Percentiles rank a stretch among this genome's conserved stretches.
Conservation (phyloP, 1,140 invertebrate species). For the Phymastichus coffea region DNA sequence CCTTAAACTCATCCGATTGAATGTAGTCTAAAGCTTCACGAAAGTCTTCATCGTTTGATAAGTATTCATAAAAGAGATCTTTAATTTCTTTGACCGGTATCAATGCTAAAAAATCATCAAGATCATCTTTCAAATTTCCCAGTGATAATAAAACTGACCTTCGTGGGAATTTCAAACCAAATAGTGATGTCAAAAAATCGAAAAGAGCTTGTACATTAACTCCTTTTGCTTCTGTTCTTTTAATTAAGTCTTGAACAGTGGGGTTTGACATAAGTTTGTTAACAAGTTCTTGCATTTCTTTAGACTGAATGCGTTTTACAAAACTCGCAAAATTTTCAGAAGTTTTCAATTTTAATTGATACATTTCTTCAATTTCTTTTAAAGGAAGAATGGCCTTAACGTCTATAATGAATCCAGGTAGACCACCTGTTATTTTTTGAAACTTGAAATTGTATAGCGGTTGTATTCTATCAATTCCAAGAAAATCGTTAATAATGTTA, state of each 20-base stretch:
- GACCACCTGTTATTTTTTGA: constrained; percentile 19
- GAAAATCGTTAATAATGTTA: constrained; percentile 31
- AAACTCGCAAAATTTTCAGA: constrained; percentile 3
- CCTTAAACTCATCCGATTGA: constrained; percentile 28
- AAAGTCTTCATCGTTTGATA: constrained; percentile 34
- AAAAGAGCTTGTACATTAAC: constrained; percentile 33
- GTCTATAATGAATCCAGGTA: constrained; percentile 33
- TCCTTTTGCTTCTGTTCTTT: constrained; percentile 29
- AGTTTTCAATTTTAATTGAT: constrained; percentile 32
- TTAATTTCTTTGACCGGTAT: constrained; percentile 26
- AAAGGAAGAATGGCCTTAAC: constrained; percentile 32
- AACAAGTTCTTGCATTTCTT: constrained; percentile 30
- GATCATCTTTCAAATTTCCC: constrained; percentile 20
- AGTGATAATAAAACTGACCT: no score
- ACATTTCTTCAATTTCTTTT: constrained; percentile 32
- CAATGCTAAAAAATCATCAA: constrained; percentile 30
- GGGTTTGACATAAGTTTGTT: neutral
- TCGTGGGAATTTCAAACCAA: constrained; percentile 34
- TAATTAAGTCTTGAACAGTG: constrained; percentile 26
- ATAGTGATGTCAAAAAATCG: constrained; percentile 31
- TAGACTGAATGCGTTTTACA: constrained; percentile 21
- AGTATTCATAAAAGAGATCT: constrained; percentile 28
- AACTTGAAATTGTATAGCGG: neutral
- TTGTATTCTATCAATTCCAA: constrained; percentile 23
- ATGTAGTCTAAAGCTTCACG: constrained; percentile 29